Conservation (phyloP, 2,113 vertebrate genomes). For the Ornithorhynchus anatinus region DNA sequence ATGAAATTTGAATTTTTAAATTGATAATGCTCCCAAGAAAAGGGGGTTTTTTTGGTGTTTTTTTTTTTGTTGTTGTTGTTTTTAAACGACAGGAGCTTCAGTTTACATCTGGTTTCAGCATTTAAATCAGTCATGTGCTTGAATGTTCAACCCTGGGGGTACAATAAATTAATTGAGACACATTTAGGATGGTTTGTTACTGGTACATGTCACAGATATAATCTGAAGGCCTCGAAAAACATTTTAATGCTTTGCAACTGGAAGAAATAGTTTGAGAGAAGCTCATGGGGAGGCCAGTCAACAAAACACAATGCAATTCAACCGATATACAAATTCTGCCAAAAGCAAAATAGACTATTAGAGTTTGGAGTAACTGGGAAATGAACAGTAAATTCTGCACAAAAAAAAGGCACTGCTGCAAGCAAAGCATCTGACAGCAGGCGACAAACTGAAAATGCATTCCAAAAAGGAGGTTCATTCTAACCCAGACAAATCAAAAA, state of each 20-base stretch:
- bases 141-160: constrained; percentile 54
- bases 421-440: constrained; percentile 14
- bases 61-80: too few relatives aligned
- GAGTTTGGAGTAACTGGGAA: constrained; percentile 63
- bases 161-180: constrained; percentile 76
- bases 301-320: constrained; percentile 69
- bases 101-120: constrained; percentile 49
- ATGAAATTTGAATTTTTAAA: constrained; percentile 59
- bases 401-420: constrained; percentile 10
- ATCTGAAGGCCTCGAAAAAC: constrained; percentile 59
- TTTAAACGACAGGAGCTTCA: constrained; percentile 44
- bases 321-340: constrained; percentile 69
- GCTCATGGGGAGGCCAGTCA: constrained; percentile 67
- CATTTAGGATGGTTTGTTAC: constrained; percentile 61
- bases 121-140: constrained; percentile 58
- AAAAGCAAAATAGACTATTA: constrained; percentile 68
- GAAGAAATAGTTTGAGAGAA: constrained; percentile 44
- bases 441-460: constrained; percentile 36
- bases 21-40: constrained; percentile 45
- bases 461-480: constrained; percentile 18
- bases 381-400: constrained; percentile 49
- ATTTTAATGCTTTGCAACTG: constrained; percentile 71
- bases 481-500: constrained; percentile 23
- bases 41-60: background rate
- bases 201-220: constrained; percentile 56